Percentiles rank a stretch among this genome's conserved stretches.
Evolutionary conservation across 2,797 vertebrate species (phyloP).

Genomic region (Hippoglossus hippoglossus): DNA sequence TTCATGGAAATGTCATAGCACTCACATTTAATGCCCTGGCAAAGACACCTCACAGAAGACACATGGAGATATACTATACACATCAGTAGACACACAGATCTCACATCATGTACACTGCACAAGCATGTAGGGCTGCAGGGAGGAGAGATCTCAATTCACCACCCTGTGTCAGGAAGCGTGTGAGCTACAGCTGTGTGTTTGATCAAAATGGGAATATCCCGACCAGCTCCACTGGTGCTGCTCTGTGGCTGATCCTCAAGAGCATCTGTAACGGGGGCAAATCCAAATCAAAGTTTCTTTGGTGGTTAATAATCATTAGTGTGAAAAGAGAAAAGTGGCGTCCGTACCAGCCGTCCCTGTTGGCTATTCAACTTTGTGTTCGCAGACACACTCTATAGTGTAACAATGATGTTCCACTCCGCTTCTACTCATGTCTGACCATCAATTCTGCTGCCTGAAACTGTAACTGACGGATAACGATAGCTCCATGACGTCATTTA

Average conservation of each 20-base stretch:
- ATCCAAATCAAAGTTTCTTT: too few relatives aligned
- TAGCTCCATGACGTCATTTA: too few relatives aligned
- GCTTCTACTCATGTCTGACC: too few relatives aligned
- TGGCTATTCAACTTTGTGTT: too few relatives aligned
- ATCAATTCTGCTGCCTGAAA: too few relatives aligned
- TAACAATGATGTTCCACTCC: too few relatives aligned
- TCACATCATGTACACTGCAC: slow-evolving; percentile 33
- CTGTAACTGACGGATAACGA: too few relatives aligned
- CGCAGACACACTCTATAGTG: too few relatives aligned
- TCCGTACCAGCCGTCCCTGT: too few relatives aligned
- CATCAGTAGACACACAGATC: slow-evolving; percentile 49
- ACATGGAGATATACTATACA: slow-evolving; percentile 48
- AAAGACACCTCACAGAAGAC: slow-evolving; percentile 48
- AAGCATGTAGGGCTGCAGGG: slow-evolving; percentile 30
- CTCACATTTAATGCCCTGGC: slow-evolving; percentile 60
- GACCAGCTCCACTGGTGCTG: slow-evolving; percentile 1
- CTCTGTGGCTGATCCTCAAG: not conserved
- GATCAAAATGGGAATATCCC: slow-evolving; percentile 27
- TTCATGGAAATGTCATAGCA: slow-evolving; percentile 61
- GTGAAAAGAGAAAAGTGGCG: too few relatives aligned
- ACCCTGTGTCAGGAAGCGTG: slow-evolving; percentile 18
- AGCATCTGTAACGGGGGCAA: too few relatives aligned
- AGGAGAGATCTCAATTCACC: slow-evolving; percentile 57
- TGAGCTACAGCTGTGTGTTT: slow-evolving; percentile 27
- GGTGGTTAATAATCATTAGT: too few relatives aligned